A percentile compares a stretch with the other conserved stretches of the same genome.
phyloP scores from a whole-genome alignment of 2,888 invertebrate species.

The Melipona bicolor region DNA sequence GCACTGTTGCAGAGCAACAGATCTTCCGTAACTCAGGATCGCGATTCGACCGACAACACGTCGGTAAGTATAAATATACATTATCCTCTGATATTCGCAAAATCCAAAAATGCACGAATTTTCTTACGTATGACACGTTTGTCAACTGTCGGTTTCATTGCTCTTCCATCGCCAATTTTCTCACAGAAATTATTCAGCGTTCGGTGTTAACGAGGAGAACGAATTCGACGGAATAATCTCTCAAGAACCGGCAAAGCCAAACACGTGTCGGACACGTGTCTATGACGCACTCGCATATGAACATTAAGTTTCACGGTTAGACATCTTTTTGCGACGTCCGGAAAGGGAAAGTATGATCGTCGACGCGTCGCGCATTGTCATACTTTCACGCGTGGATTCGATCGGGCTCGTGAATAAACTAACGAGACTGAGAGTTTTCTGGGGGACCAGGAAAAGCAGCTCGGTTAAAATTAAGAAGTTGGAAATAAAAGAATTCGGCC shows the following conservation, averaged over 20 bases:
- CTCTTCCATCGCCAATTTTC: too few species aligned
- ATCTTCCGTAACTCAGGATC: constrained; percentile 72
- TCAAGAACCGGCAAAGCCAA: background rate
- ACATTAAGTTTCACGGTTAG: constrained; percentile 16
- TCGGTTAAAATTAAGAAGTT: background rate
- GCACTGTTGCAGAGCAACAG: constrained; percentile 90
- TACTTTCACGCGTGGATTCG: background rate
- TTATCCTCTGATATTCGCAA: too few species aligned
- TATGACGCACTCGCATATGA: constrained; percentile 35
- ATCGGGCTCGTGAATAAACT: background rate
- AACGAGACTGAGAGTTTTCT: background rate
- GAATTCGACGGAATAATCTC: background rate
- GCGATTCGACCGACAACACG: constrained; percentile 58
- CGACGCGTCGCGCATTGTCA: background rate
- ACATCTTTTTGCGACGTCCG: constrained; percentile 1
- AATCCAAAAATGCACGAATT: too few species aligned
- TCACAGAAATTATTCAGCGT: background rate
- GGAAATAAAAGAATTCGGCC: background rate
- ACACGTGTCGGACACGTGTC: constrained; percentile 76
- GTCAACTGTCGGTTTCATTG: too few species aligned
- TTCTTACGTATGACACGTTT: too few species aligned
- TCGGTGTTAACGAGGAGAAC: background rate
- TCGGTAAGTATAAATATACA: constrained; percentile 37
- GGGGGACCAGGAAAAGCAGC: background rate
- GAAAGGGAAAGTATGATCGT: background rate